A percentile compares a stretch with the other conserved stretches of the same genome.
These are phyloP conservation scores for Cydia pomonella DNA, from an alignment of 1,140 invertebrate genomes.

Conservation along the genomic window DNA sequence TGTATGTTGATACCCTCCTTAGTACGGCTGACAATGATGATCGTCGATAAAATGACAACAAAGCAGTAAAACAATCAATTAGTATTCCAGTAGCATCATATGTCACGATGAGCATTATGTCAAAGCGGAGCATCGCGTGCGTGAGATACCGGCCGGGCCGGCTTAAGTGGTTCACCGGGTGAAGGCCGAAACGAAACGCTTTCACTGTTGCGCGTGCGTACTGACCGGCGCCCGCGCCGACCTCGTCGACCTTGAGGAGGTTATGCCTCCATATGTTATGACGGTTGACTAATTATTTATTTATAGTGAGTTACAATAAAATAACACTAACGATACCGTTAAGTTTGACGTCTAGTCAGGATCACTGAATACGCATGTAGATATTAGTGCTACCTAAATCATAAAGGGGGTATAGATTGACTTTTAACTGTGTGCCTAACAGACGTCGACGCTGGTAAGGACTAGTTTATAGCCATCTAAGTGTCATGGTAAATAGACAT, in stretches of 20 bases:
- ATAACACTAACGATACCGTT: not conserved
- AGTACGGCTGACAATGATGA: too few species aligned
- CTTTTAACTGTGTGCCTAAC: too few species aligned
- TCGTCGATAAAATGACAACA: too few species aligned
- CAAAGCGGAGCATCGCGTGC: not conserved
- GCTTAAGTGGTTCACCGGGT: constrained; percentile 47
- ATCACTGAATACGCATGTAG: too few species aligned
- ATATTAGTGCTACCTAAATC: too few species aligned
- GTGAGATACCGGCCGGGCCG: not conserved
- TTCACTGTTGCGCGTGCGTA: constrained; percentile 54
- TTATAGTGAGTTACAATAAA: not conserved
- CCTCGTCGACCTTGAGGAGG: constrained; percentile 15
- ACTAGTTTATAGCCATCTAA: too few species aligned
- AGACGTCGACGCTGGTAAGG: too few species aligned
- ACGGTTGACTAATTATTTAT: not conserved
- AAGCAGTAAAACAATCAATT: not conserved
- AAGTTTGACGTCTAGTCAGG: too few species aligned
- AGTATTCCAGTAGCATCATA: not conserved
- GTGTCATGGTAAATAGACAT: too few species aligned
- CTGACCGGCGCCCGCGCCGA: constrained; percentile 1
- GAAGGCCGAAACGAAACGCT: constrained; percentile 63
- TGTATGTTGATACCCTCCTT: too few species aligned
- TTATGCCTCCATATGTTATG: not conserved
- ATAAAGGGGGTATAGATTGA: too few species aligned
- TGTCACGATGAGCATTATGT: constrained; percentile 33